These are phyloP conservation scores for Trochalopteron elliotii DNA, from an alignment of 2,113 vertebrate species.

Conservation along the genomic window DNA sequence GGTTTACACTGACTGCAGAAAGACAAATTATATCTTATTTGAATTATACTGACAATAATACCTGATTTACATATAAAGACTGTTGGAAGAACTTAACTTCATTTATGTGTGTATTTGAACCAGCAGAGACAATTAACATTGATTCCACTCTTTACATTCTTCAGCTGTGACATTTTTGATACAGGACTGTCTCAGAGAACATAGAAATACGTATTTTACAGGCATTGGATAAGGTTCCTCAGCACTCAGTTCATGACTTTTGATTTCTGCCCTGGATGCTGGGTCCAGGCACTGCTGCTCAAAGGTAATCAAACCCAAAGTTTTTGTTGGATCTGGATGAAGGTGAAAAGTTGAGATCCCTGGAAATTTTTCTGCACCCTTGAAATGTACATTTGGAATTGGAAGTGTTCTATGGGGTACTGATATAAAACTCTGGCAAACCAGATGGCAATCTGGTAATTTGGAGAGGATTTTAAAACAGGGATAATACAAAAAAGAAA, in stretches of 20 bases:
- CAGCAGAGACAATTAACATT: neutral
- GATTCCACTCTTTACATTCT: neutral
- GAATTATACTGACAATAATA: neutral
- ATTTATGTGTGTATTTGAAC: neutral
- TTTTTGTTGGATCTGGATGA: neutral
- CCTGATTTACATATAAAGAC: neutral
- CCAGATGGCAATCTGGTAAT: neutral
- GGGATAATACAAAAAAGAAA: neutral
- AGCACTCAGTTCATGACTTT: neutral
- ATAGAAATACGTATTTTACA: neutral
- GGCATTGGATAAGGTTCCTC: neutral
- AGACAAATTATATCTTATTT: neutral
- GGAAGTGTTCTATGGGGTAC: neutral
- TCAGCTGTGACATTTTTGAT: neutral
- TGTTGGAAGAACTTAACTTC: neutral
- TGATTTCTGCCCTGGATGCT: neutral
- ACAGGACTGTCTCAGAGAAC: neutral
- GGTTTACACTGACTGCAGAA: neutral
- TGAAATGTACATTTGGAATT: neutral
- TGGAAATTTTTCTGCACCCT: neutral
- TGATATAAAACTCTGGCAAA: neutral
- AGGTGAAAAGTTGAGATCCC: neutral
- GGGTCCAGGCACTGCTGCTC: neutral
- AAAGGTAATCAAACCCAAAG: neutral
- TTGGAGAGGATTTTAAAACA: neutral